phyloP scores from a whole-genome alignment of 2,797 vertebrate species.

The Liparis tanakae region DNA sequence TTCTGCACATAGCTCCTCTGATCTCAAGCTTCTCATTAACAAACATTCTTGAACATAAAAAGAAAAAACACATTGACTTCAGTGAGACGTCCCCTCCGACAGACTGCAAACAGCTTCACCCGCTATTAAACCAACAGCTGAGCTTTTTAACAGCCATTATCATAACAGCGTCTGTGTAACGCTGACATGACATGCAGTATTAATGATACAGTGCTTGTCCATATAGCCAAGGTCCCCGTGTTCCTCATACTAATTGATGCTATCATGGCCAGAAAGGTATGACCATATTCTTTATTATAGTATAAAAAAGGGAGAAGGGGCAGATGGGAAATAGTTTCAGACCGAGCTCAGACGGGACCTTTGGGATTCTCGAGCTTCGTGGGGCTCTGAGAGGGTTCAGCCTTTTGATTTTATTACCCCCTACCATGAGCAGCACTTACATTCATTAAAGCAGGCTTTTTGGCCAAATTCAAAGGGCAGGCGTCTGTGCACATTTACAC shows the following conservation, averaged over 20 bases:
- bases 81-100: conserved; percentile 41
- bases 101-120: conserved; percentile 64
- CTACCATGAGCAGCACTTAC: conserved; percentile 50
- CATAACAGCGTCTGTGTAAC: conserved; percentile 64
- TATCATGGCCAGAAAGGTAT: conserved; percentile 62
- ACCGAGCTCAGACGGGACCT: conserved; percentile 51
- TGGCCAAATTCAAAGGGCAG: conserved; percentile 55
- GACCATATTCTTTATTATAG: conserved; percentile 43
- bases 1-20: conserved; percentile 21
- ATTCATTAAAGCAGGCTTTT: conserved; percentile 64
- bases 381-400: conserved; percentile 43
- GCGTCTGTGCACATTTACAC: conserved; percentile 24
- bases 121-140: conserved; percentile 68
- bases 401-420: conserved; percentile 59
- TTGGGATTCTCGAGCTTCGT: conserved; percentile 40
- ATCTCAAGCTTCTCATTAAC: conserved; percentile 33
- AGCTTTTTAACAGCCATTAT: conserved; percentile 69
- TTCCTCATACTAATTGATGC: conserved; percentile 55
- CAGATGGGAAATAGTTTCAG: conserved; percentile 64
- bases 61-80: conserved; percentile 32
- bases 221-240: conserved; percentile 60
- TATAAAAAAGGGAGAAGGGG: conserved; percentile 49
- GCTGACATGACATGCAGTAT: conserved; percentile 67
- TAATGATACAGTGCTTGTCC: conserved; percentile 52
- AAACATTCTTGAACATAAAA: conserved; percentile 28